Evolutionary conservation across 2,113 vertebrate genomes (phyloP).

Genomic region (Emberiza fucata): DNA sequence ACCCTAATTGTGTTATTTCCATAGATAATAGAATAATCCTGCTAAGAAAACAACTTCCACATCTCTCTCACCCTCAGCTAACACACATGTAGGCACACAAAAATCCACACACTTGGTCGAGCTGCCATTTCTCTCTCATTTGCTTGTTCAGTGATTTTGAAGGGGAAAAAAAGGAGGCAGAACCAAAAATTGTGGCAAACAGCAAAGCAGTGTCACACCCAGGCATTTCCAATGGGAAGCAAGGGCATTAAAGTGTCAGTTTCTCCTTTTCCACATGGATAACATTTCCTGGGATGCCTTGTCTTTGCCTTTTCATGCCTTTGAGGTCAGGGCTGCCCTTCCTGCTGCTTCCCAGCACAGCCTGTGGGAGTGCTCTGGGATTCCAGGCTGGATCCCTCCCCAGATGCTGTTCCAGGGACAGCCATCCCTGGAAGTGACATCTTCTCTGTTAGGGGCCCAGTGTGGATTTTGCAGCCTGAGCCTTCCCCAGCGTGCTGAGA

Average conservation of each 20-base stretch:
- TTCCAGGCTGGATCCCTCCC: background rate
- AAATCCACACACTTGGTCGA: background rate
- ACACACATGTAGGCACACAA: background rate
- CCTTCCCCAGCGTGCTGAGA: background rate
- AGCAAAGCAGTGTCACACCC: background rate
- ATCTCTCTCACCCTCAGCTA: background rate
- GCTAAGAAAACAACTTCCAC: background rate
- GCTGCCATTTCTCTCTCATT: constrained; percentile 46
- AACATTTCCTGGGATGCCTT: background rate
- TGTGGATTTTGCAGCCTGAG: background rate
- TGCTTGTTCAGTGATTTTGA: constrained; percentile 3
- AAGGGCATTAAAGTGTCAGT: background rate
- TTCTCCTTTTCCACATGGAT: background rate
- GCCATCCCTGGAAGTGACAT: background rate
- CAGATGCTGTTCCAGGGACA: background rate
- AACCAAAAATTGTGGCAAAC: background rate
- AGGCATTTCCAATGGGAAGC: constrained; percentile 23
- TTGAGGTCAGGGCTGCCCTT: background rate
- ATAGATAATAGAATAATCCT: background rate
- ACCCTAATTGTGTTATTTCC: background rate
- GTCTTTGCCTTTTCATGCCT: background rate
- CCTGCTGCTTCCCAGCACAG: background rate
- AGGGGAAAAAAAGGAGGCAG: constrained; percentile 13
- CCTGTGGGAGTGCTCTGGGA: background rate
- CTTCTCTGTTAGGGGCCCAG: background rate